Percentiles rank a stretch among this genome's conserved stretches.
Evolutionary conservation across 2,888 invertebrate species (phyloP).

Genomic region (Morpho helenor): DNA sequence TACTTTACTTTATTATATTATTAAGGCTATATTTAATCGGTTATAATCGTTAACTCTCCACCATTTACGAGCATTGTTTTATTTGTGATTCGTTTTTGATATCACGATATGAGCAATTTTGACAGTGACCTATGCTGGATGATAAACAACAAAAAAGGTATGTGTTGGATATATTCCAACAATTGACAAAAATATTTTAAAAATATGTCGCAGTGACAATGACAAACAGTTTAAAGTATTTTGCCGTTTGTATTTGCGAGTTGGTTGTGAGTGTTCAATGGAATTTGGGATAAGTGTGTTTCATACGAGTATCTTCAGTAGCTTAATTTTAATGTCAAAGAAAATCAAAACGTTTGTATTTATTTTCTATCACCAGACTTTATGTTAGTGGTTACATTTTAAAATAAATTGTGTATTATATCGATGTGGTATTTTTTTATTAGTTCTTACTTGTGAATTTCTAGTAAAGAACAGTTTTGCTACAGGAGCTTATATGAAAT

Average conservation of each 20-base stretch:
- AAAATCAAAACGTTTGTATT: background rate
- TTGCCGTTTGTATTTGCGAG: conserved; percentile 25
- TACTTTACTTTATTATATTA: no score
- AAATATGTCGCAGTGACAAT: conserved; percentile 32
- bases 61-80: conserved; percentile 25
- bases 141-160: conserved; percentile 37
- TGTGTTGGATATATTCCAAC: conserved; percentile 36
- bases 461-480: no score
- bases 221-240: conserved; percentile 30
- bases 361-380: no score
- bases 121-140: conserved; percentile 36
- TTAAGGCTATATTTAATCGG: background rate
- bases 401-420: no score
- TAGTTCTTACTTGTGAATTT: no score
- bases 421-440: no score
- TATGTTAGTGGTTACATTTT: no score
- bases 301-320: conserved; percentile 14
- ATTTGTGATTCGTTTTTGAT: conserved; percentile 27
- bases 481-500: no score
- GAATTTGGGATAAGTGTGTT: conserved; percentile 15
- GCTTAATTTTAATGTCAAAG: conserved; percentile 1
- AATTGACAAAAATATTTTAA: conserved; percentile 36
- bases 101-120: conserved; percentile 33
- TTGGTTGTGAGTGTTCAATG: conserved; percentile 20
- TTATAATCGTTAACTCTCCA: conserved; percentile 15